Evolutionary conservation across 2,888 invertebrate species (phyloP).

Genomic region (Steinernema scapterisci): DNA sequence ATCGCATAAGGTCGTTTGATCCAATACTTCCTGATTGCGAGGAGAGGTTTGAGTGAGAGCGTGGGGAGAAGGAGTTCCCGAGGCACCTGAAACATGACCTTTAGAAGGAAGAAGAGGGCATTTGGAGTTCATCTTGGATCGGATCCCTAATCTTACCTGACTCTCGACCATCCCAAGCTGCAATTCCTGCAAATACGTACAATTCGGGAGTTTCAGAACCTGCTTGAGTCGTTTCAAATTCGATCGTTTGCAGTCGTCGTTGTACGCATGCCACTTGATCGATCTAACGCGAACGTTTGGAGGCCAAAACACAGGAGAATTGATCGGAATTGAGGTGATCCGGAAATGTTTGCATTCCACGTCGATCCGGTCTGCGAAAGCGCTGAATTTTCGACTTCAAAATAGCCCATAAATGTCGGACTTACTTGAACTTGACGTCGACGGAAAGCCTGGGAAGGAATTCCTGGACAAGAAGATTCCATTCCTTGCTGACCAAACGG

Average conservation of each 20-base stretch:
- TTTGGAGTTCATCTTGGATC: not conserved
- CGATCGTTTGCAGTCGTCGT: not conserved
- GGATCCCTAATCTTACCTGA: not conserved
- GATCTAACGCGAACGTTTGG: not conserved
- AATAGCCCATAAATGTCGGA: not conserved
- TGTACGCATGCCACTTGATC: slow-evolving; percentile 10
- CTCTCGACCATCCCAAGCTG: slow-evolving; percentile 5
- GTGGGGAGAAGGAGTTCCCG: too few relatives aligned
- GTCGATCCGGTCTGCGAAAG: slow-evolving; percentile 6
- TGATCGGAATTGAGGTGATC: not conserved
- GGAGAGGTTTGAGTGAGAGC: not conserved
- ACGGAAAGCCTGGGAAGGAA: not conserved
- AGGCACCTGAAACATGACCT: too few relatives aligned
- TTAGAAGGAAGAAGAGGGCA: too few relatives aligned
- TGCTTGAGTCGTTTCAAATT: not conserved
- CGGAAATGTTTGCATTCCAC: slow-evolving; percentile 2
- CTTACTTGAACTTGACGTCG: slow-evolving; percentile 7
- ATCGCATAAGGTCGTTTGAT: not conserved
- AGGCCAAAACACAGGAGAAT: not conserved
- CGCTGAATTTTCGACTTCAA: not conserved
- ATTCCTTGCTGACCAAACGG: not conserved
- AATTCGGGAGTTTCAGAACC: not conserved
- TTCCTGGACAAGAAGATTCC: not conserved
- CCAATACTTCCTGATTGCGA: not conserved
- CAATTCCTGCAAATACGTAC: not conserved